A percentile compares a stretch with the other conserved stretches of the same genome.
phyloP scores from a whole-genome alignment of 92 coral and sea anemone genomes.

The Siderastrea siderea region DNA sequence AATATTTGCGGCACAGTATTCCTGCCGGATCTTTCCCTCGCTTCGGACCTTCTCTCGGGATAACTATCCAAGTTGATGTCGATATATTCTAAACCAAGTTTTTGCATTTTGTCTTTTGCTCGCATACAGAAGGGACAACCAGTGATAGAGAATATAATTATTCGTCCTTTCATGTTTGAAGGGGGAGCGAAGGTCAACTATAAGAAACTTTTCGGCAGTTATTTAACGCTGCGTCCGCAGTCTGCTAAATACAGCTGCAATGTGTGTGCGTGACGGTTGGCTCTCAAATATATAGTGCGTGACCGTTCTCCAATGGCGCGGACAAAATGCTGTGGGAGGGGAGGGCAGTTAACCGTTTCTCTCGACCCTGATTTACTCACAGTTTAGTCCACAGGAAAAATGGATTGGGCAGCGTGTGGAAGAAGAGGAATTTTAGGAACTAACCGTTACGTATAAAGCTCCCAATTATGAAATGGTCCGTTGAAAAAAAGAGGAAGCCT shows the following conservation, averaged over 20 bases:
- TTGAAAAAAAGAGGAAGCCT: no score
- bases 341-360: no score
- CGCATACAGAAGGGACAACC: slow-evolving; percentile 97
- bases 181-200: neutral
- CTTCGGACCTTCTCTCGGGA: slow-evolving; percentile 87
- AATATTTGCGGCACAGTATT: slow-evolving; percentile 98
- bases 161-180: slow-evolving; percentile 86
- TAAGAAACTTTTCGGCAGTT: neutral
- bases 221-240: neutral
- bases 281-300: neutral
- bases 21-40: slow-evolving; percentile 81
- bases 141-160: slow-evolving; percentile 87
- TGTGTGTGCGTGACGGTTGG: neutral
- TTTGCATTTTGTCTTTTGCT: slow-evolving; percentile 86
- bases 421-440: no score
- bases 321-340: neutral
- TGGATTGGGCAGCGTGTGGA: no score
- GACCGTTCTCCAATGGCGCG: neutral
- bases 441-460: no score
- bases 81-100: slow-evolving; percentile 75
- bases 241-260: neutral
- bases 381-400: no score
- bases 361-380: no score
- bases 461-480: no score
- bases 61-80: slow-evolving; percentile 89